Base-by-base conservation (phyloP, 2,888 invertebrate genomes). In the Mayetiola destructor region DNA sequence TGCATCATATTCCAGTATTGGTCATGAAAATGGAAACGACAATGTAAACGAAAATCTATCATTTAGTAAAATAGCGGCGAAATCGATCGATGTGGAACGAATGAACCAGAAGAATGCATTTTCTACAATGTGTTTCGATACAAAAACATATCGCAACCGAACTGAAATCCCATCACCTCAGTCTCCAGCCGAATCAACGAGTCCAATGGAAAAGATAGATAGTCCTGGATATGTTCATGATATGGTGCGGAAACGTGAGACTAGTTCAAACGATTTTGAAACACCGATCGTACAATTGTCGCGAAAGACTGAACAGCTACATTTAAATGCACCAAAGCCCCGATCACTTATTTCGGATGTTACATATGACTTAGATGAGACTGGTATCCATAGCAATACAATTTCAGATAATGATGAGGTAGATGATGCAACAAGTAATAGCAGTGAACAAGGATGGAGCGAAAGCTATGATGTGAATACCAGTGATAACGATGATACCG, bases 401-500 rank as follows among this genome's bases (percentile, higher is more conserved):
- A 4, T 27, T 27, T 48, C 48, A 27, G 48, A 48, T n/a, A 48
- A 48, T 9, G 48, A 48, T 48, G 48, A 48, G 23, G 2, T 23
- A 2, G 48, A 48, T 48, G 48, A 48, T 48, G 48, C n/a, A 53
- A 53, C 32, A 12, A 53, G 30, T 16, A 53, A 53, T 20, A 53
- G 32, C 32, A 48, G 48, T 16, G 48, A 48, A 48, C 23, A 23
- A 5, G 48, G 48, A 2, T 48, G 48, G 48, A 48, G 48, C 27
- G 48, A 48, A 48, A 48, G 48, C 16, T 48, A 48, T 32, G 53
- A 53, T 53, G 32, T 32, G 32, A 54, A 54, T 54, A 53, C 18
- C 20, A 14, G n/a, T 35, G 35, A 54, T 54, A 35, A 54, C 16
- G 21, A 54, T 32, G 30, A 53, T 20, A 36, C 14, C 35, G 35